A percentile compares a stretch with the other conserved stretches of the same genome.
These are phyloP conservation scores for Leptinotarsa rubiginosa DNA, from an alignment of 2,888 invertebrate genomes.

Conservation along the genomic window DNA sequence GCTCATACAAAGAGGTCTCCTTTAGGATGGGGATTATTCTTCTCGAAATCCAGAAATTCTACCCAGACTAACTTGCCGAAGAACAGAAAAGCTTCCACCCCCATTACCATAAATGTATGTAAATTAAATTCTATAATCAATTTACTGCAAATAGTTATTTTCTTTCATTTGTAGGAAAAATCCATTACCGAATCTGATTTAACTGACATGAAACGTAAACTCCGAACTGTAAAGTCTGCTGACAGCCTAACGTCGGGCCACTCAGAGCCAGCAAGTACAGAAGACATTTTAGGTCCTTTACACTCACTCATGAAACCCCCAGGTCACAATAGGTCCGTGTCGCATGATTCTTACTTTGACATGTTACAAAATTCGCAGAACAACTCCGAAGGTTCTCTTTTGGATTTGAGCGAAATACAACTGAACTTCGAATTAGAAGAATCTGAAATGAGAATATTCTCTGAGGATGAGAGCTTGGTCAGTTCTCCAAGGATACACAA, in stretches of 20 bases:
- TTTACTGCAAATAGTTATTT: background rate
- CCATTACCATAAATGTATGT: slow-evolving; percentile 60
- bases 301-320: slow-evolving; percentile 65
- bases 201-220: slow-evolving; percentile 66
- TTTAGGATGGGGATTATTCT: slow-evolving; percentile 84
- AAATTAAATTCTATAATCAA: background rate
- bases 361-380: slow-evolving; percentile 72
- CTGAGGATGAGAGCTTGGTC: slow-evolving; percentile 83
- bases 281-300: slow-evolving; percentile 66
- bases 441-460: slow-evolving; percentile 87
- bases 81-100: slow-evolving; percentile 69
- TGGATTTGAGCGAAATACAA: slow-evolving; percentile 86
- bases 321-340: slow-evolving; percentile 80
- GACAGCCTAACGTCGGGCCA: slow-evolving; percentile 72
- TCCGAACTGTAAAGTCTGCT: slow-evolving; percentile 78
- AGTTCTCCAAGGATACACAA: slow-evolving; percentile 70
- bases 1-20: slow-evolving; percentile 77
- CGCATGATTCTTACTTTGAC: slow-evolving; percentile 95
- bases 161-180: slow-evolving; percentile 60
- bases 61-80: slow-evolving; percentile 62
- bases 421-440: slow-evolving; percentile 87
- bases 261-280: slow-evolving; percentile 62
- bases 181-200: slow-evolving; percentile 64
- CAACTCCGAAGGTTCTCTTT: slow-evolving; percentile 65
- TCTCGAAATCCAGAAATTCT: slow-evolving; percentile 70